phyloP scores from a whole-genome alignment of 2,888 invertebrate genomes.

The Microctonus hyperodae region DNA sequence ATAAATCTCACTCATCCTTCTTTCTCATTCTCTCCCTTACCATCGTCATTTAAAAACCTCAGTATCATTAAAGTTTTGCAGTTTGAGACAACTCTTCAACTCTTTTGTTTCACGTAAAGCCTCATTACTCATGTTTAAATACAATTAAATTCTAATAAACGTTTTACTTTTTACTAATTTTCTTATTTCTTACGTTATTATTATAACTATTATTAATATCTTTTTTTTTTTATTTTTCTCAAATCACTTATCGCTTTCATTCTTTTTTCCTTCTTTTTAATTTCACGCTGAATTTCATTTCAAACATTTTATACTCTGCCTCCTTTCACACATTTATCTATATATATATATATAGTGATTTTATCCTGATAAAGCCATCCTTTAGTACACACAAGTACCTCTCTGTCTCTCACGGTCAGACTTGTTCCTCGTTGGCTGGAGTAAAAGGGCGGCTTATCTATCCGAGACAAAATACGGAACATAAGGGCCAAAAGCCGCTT shows the following conservation, averaged over 20 bases:
- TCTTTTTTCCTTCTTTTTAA: not conserved
- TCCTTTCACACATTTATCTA: not conserved
- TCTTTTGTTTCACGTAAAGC: conserved; percentile 31
- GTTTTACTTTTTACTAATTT: conserved; percentile 17
- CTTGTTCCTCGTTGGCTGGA: conserved; percentile 7
- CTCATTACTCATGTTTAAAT: conserved; percentile 32
- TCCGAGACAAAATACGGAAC: conserved; percentile 28
- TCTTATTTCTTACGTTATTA: conserved; percentile 3
- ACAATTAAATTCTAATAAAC: conserved; percentile 28
- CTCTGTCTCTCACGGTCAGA: conserved; percentile 12
- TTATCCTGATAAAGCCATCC: conserved; percentile 15
- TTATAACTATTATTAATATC: not conserved
- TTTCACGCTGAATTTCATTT: not conserved
- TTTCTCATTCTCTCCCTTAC: not conserved
- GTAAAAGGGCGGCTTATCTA: conserved; percentile 21
- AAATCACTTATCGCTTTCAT: not conserved
- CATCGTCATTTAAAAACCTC: conserved; percentile 46
- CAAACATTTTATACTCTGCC: not conserved
- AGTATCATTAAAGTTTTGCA: conserved; percentile 40
- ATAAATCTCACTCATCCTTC: not conserved
- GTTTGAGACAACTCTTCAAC: conserved; percentile 41
- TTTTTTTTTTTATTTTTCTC: not conserved
- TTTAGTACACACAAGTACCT: not conserved
- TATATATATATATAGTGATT: not conserved
- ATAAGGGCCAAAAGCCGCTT: conserved; percentile 36